These are phyloP conservation scores for Eurytoma californica DNA, from an alignment of 2,888 invertebrate species.

Conservation along the genomic window DNA sequence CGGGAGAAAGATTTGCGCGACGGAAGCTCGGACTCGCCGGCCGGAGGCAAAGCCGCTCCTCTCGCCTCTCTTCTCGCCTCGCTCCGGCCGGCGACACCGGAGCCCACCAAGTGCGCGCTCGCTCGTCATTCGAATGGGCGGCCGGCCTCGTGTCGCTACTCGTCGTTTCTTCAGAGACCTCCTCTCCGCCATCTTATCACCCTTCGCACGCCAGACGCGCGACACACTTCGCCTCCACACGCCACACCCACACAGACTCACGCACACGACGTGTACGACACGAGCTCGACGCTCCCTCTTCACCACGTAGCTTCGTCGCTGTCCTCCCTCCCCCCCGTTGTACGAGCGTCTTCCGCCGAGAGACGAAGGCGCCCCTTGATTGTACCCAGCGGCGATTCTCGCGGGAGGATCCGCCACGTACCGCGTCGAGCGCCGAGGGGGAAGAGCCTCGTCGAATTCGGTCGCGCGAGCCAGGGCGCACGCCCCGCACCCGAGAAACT, in stretches of 20 bases:
- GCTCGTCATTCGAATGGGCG: constrained; percentile 23
- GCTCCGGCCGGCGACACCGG: constrained; percentile 3
- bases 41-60: neutral
- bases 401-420: constrained; percentile 35
- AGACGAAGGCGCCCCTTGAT: constrained; percentile 8
- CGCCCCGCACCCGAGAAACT: too few relatives aligned
- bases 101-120: neutral
- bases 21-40: neutral
- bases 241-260: neutral
- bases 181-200: constrained; percentile 29
- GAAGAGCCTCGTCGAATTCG: constrained; percentile 23
- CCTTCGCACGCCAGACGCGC: constrained; percentile 12
- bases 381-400: constrained; percentile 32
- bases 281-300: neutral
- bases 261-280: too few relatives aligned
- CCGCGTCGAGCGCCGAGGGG: constrained; percentile 3
- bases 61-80: neutral
- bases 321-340: constrained; percentile 28
- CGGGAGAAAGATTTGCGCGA: too few relatives aligned
- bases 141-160: constrained; percentile 31
- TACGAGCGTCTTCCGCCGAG: neutral
- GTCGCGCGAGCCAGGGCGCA: neutral
- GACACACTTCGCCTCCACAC: constrained; percentile 33
- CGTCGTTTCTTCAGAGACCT: constrained; percentile 43
- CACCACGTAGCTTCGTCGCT: constrained; percentile 46